Conservation (phyloP, 2,888 invertebrate species). For the Eupelmus urozonus region DNA sequence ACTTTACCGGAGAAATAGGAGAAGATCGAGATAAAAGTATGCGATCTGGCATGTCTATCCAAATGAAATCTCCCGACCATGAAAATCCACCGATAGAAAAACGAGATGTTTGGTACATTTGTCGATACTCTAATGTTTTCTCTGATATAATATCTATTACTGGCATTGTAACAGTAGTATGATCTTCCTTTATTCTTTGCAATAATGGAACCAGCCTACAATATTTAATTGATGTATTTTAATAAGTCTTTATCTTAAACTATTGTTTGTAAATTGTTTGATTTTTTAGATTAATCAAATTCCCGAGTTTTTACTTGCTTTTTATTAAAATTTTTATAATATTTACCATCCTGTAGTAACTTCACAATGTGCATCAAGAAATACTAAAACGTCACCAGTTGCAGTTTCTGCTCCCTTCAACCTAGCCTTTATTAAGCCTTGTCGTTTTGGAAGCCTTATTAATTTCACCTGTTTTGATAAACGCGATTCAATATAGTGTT, state of each 20-base stretch:
- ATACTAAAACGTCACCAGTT: conserved; percentile 88
- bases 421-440: conserved; percentile 94
- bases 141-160: conserved; percentile 96
- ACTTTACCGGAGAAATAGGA: conserved; percentile 83
- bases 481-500: conserved; percentile 87
- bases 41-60: conserved; percentile 88
- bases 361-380: conserved; percentile 96
- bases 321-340: background rate
- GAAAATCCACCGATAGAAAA: conserved; percentile 89
- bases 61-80: conserved; percentile 95
- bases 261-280: no score
- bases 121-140: conserved; percentile 85
- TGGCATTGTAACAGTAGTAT: conserved; percentile 91
- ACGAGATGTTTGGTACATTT: conserved; percentile 64
- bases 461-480: conserved; percentile 85
- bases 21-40: conserved; percentile 81
- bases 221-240: conserved; percentile 4
- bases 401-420: conserved; percentile 92
- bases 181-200: conserved; percentile 88
- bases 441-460: conserved; percentile 84
- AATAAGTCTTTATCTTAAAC: no score
- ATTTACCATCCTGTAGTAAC: conserved; percentile 84
- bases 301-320: no score
- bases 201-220: conserved; percentile 91
- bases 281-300: no score